Base-by-base conservation (phyloP, 1,140 invertebrate genomes). In the Homalodisca vitripennis region DNA sequence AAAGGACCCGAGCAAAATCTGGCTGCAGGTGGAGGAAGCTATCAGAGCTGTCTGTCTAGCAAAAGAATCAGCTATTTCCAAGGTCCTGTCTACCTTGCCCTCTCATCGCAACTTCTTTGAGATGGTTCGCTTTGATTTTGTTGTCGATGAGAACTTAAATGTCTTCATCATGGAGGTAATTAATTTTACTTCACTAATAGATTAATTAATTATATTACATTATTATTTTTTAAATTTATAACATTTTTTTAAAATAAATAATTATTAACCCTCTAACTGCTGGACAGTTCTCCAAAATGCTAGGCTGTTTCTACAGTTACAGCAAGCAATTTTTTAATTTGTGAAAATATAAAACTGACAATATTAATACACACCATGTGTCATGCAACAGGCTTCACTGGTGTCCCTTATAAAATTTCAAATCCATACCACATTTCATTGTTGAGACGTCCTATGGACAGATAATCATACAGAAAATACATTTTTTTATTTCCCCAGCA, bases 71-170 rank as follows among this genome's bases (percentile, higher is more conserved):
- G 78, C 84, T 66, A 88, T 93, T 29, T 78, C 82, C 41, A 81
- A 87, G 26, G 78, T 84, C n/a, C 63, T 90, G 13, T 75, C 77
- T 53, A 76, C 79, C 2, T 88, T 85, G 75, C 80, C 81, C 70
- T 83, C 82, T 1, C 82, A 81, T 31, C 79, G 87, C 46, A 93
- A 95, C 75, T 98, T 97, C 76, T 98, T 98, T 81, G 96, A 98
- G 82, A 83, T 98, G 79, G 90, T 97, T 78, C 84, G 97, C 57
- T 93, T 98, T 77, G 97, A 98, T 80, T 91, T 98, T 79, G 88
- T 96, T 0, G 81, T 98, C 3, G 95, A 98, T 79, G 90, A 95
- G 73, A 81, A 97, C 60, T 76, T 98, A 0, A 92, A 93, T 57
- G 90, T 98, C 1, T 93, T 88, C 75, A 81, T 97, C 1, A 91